Evolutionary conservation across 23 tunicate species (phyloP).

Genomic region (Oikopleura vanhoeffeni): DNA sequence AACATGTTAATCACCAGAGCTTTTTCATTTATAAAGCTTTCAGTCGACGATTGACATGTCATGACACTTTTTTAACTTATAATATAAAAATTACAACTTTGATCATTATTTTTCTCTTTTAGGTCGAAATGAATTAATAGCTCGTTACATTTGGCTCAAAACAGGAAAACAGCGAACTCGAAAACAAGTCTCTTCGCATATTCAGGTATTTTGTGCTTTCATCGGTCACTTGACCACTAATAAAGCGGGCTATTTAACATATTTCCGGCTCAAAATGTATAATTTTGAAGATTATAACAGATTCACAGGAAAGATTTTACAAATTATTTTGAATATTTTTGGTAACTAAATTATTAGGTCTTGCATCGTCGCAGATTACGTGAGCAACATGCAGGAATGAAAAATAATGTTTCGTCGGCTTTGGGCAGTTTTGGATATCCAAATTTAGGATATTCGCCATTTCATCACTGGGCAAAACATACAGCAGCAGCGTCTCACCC

Average conservation of each 20-base stretch:
- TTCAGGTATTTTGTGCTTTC: too few species aligned
- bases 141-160: conserved; percentile 75
- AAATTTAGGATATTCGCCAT: neutral
- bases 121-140: conserved; percentile 98
- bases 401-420: neutral
- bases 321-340: too few species aligned
- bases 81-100: too few species aligned
- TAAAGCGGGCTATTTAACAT: too few species aligned
- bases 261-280: too few species aligned
- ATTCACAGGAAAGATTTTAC: too few species aligned
- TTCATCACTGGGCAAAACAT: conserved; percentile 2
- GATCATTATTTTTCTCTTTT: conserved; percentile 18
- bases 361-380: neutral
- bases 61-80: too few species aligned
- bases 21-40: too few species aligned
- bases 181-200: conserved; percentile 47
- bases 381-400: conserved; percentile 13
- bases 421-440: neutral
- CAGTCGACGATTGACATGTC: too few species aligned
- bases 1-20: too few species aligned
- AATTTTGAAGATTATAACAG: too few species aligned
- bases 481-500: neutral
- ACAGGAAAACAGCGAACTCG: conserved; percentile 93
- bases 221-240: too few species aligned
- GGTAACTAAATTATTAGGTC: neutral